Evolutionary conservation across 2,888 invertebrate species (phyloP), one percentile per base, ranked within the genome.

Genomic region (Myopa tessellatipennis): DNA sequence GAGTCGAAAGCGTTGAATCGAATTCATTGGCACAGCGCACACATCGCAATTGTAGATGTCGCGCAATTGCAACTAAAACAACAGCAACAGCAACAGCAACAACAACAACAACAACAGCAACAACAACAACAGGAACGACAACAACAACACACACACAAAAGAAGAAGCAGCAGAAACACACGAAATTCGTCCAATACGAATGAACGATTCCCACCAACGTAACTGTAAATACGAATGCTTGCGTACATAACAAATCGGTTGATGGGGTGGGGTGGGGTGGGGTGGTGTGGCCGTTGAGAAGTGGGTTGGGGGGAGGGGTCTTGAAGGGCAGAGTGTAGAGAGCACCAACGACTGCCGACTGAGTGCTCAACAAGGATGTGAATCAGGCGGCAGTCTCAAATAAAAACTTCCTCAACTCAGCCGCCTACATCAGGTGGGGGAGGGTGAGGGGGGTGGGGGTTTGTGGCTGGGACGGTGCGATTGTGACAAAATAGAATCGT

Each of bases 1-100:
- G 84, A 85, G 85, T 84, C 58, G 84, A 84, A 84, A 79, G 79
- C 79, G 80, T 84, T 85, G 83, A 83, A 81, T 79, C 81, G 79
- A 80, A 78, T 70, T 45, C 45, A 65, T 65, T 71, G 34, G 72
- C 79, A 80, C 67, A 80, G 50, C 26, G 71, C 50, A 70, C 65
- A 76, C 18, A 26, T 73, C 77, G 67, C 75, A 77, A 78, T 70
- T 77, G 77, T 75, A 79, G 71, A 79, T 79, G 79, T 79, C 79
- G 77, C 79, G 67, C 79, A 78, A 78, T 78, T 78, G 78, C 78
- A 78, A 63, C 68, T 58, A 69, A 58, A 75, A 69, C 67, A 26
- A 52, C 63, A 63, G 63, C 61, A 40, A 61, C 61, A 40, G 12
- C 61, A 45, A 40, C 63, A 67, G 34, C 74, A 68, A 58, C 67